Percentiles rank a stretch among this genome's conserved stretches.
Conservation (phyloP, 2,113 vertebrate genomes). For the Rhadina sibilatrix region DNA sequence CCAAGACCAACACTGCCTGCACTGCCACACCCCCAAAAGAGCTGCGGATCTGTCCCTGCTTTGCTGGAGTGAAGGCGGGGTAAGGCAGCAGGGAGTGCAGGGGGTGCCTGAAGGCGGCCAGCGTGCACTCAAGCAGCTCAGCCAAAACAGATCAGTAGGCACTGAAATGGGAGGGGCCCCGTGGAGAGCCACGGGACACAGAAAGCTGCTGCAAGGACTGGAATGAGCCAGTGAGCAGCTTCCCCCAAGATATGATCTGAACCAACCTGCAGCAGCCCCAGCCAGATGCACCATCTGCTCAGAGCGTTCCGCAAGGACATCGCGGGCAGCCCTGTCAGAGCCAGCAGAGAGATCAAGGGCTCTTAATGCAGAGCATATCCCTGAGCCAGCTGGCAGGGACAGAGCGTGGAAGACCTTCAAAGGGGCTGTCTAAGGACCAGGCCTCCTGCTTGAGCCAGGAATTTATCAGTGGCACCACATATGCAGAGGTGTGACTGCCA, state of each 20-base stretch:
- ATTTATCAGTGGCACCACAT: not conserved
- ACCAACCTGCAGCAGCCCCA: constrained; percentile 16
- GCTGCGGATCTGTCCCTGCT: not conserved
- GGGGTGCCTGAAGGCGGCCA: not conserved
- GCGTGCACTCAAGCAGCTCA: not conserved
- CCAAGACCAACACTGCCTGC: not conserved
- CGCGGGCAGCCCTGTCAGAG: not conserved
- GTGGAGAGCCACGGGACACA: not conserved
- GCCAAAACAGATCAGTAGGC: not conserved
- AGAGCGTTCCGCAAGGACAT: constrained; percentile 10
- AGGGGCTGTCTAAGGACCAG: not conserved
- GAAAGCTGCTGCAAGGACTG: not conserved
- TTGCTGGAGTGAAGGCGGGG: not conserved
- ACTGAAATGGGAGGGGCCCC: not conserved
- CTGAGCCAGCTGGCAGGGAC: not conserved
- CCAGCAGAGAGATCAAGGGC: constrained; percentile 25
- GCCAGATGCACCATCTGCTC: constrained; percentile 49
- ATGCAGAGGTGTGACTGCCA: not conserved
- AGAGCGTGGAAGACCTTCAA: not conserved
- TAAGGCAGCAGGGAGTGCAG: not conserved
- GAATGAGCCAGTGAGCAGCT: not conserved
- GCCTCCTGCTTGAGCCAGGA: not conserved
- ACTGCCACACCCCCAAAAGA: not conserved
- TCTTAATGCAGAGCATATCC: not conserved
- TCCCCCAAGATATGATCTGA: not conserved